Evolutionary conservation across 1,140 invertebrate species (phyloP), one percentile per base, ranked within the genome.

Genomic region (Yoshiicerus persimilis): DNA sequence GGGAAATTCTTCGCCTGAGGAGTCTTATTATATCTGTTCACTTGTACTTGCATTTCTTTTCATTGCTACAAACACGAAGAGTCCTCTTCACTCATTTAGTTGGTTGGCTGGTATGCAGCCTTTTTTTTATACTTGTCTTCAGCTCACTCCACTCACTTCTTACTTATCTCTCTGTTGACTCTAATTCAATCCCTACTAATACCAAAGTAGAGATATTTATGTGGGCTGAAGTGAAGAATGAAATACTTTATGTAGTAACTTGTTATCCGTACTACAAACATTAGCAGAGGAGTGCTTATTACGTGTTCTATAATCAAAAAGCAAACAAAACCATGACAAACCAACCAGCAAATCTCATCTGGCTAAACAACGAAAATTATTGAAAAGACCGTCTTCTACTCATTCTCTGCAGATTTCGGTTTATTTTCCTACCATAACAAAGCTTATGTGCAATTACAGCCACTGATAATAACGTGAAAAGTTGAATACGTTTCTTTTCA

Each of bases 1-100:
- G 75, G 32, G 75, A 80, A 80, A 36, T 80, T 80, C 75, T 80
- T 80, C 75, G 75, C 75, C 75, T 80, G 75, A 36, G 75, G 75
- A 80, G 75, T 38, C 75, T 80, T 80, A 80, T 34, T 80, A 32
- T 80, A n/a, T 80, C 75, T 38, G 75, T 38, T 80, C 75, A 36
- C 66, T 70, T 70, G 25, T 30, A 80, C 75, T 80, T 80, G 32
- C 30, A 80, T 80, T 80, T 30, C 75, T 36, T 80, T 80, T 36
- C 32, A 80, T 80, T 32, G 75, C 75, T 80, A 80, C 75, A 80
- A 30, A 70, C 47, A 56, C 47, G n/a, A 56, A 56, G 20, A 56
- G 47, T 56, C 47, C 47, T 56, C 47, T 56, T n/a, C 20, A 56
- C 47, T 56, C 16, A 56, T n/a, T 56, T 56, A 56, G 47, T 56